phyloP scores from a whole-genome alignment of 2,888 invertebrate genomes.

The Brachypterus glaber region DNA sequence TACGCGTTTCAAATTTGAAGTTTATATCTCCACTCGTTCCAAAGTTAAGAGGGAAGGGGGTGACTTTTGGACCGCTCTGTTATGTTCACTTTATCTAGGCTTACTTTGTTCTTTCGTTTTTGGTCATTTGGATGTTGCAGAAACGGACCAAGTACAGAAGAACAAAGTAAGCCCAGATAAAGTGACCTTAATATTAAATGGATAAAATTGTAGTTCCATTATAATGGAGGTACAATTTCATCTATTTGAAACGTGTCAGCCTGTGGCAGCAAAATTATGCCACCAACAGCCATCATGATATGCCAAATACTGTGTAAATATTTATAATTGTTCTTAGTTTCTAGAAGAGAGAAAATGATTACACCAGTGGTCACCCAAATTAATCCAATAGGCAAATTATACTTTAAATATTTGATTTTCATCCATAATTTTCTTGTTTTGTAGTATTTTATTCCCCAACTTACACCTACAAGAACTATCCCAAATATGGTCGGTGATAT shows the following conservation, averaged over 20 bases:
- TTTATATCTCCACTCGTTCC: no score
- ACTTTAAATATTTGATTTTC: conserved; percentile 51
- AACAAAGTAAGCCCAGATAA: no score
- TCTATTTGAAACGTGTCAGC: conserved; percentile 46
- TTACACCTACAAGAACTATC: conserved; percentile 52
- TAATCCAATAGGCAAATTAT: conserved; percentile 59
- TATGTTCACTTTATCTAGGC: no score
- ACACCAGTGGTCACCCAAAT: conserved; percentile 62
- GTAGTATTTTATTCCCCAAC: conserved; percentile 64
- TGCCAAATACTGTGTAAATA: conserved; percentile 87
- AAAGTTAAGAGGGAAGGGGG: no score
- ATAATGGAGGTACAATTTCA: no score
- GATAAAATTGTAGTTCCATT: no score
- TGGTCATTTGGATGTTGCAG: no score
- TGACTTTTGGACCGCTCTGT: no score
- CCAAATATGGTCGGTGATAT: conserved; percentile 64
- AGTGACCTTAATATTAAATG: no score
- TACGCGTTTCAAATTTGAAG: no score
- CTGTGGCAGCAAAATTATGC: conserved; percentile 69
- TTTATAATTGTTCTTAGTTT: conserved; percentile 81
- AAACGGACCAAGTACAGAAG: no score
- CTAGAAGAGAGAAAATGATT: conserved; percentile 72
- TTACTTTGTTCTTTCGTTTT: no score
- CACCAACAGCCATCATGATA: conserved; percentile 70
- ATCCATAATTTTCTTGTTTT: conserved; percentile 52